Base-by-base conservation (phyloP, 2,113 vertebrate genomes). In the Terrapene triunguis region DNA sequence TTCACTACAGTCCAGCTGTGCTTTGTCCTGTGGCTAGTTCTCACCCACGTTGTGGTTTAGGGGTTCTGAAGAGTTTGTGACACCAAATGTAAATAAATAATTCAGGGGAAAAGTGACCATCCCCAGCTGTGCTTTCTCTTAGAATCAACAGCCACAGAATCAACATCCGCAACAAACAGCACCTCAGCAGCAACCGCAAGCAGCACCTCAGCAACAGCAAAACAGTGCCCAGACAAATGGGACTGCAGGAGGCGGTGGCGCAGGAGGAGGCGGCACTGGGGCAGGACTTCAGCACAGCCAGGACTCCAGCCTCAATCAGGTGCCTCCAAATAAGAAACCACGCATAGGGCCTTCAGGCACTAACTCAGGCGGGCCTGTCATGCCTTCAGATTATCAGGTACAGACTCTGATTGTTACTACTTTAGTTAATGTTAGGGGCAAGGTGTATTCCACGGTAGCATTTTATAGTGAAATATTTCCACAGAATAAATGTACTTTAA, bases 361-460 rank as follows among this genome's bases (percentile, higher is more conserved):
- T 92, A 98, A 98, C 98, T 99, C 99, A 69, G 99, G 99, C 92
- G 99, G 99, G 72, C 98, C 99, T 53, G 98, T 99, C 82, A 98
- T 99, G 94, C 99, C 99, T 96, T 98, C 99, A 22, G 99, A 99
- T 93, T 99, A 99, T 99, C 99, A 99, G 99, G 99, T 99, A 97
- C 57, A 14, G 22, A 50, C 25, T n/a, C 10, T 1, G 10, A 4
- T 21, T 89, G 54, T 81, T 44, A n/a, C 53, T 6, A 44, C n/a
- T 94, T 89, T 57, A 59, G 53, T 24, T 69, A 1, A 38, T 4
- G 0, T 1, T n/a, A 17, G 47, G 44, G 27, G 14, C 54, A 55
- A 80, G 82, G 29, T 5, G 13, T 6, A 0, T 0, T 35, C n/a
- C 3, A 0, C 62, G 42, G 65, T 42, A 8, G 51, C 87, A 81